These are phyloP conservation scores for Acipenser ruthenus DNA, from an alignment of 2,797 vertebrate genomes.

Conservation along the genomic window DNA sequence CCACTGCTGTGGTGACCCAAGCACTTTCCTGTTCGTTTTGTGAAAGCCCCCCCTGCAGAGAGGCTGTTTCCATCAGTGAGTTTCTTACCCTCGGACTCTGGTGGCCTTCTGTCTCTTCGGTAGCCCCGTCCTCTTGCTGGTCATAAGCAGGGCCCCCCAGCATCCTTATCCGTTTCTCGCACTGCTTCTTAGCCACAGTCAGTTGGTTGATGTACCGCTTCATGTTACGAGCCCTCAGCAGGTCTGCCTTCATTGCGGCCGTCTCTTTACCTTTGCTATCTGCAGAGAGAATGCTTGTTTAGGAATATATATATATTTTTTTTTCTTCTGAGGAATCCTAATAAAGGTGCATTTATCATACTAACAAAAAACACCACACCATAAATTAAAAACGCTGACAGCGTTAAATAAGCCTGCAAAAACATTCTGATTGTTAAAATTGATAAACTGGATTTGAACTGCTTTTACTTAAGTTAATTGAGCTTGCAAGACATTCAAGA, in stretches of 20 bases:
- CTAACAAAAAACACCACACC: no score
- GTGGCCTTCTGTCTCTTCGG: conserved; percentile 76
- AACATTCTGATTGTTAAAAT: no score
- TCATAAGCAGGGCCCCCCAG: conserved; percentile 89
- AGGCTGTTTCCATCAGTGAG: neutral
- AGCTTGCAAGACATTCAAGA: no score
- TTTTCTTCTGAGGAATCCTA: no score
- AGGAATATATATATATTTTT: neutral
- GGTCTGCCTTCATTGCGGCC: conserved; percentile 92
- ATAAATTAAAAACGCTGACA: no score
- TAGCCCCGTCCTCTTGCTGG: conserved; percentile 68
- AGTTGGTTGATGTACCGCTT: conserved; percentile 98
- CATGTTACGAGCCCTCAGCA: conserved; percentile 90
- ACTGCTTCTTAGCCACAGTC: conserved; percentile 95
- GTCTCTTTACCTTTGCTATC: conserved; percentile 88
- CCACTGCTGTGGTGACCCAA: no score
- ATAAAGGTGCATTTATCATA: no score
- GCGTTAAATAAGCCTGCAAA: no score
- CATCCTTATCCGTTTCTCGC: conserved; percentile 86
- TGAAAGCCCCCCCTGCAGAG: no score
- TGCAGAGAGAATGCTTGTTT: conserved; percentile 26
- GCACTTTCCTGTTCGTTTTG: no score
- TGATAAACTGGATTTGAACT: no score
- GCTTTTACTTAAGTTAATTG: no score
- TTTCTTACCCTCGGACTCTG: conserved; percentile 78